phyloP scores from a whole-genome alignment of 2,797 vertebrate genomes.

The Coranthus polyacanthus region DNA sequence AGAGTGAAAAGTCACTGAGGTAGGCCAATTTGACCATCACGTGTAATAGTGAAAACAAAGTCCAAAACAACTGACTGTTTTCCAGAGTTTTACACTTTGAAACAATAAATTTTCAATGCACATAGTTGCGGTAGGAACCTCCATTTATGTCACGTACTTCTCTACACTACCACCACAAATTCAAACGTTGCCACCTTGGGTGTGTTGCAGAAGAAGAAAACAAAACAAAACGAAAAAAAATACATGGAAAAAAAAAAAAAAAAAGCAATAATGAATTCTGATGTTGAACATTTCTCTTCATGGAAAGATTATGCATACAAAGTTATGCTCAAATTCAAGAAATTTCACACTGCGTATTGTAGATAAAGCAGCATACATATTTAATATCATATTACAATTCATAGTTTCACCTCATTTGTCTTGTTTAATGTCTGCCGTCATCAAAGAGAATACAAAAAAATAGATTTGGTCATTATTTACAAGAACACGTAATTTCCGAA shows the following conservation, averaged over 20 bases:
- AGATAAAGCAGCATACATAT: slow-evolving; percentile 87
- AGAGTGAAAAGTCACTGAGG: slow-evolving; percentile 84
- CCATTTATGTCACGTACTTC: slow-evolving; percentile 61
- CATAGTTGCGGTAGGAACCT: slow-evolving; percentile 61
- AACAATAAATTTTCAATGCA: slow-evolving; percentile 71
- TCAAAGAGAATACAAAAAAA: slow-evolving; percentile 90
- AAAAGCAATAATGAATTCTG: slow-evolving; percentile 58
- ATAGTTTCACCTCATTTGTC: slow-evolving; percentile 86
- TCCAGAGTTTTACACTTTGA: slow-evolving; percentile 72
- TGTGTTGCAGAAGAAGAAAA: slow-evolving; percentile 52
- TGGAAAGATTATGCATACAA: slow-evolving; percentile 80
- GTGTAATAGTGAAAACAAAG: slow-evolving; percentile 82
- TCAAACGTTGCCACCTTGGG: slow-evolving; percentile 67
- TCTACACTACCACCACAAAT: slow-evolving; percentile 73
- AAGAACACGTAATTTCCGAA: slow-evolving; percentile 90
- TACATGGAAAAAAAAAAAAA: slow-evolving; percentile 35
- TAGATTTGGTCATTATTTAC: slow-evolving; percentile 96
- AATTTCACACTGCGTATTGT: slow-evolving; percentile 76
- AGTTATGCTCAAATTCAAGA: slow-evolving; percentile 79
- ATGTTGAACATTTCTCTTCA: slow-evolving; percentile 64
- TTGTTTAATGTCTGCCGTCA: slow-evolving; percentile 90
- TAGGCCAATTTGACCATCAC: slow-evolving; percentile 85
- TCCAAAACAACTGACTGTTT: slow-evolving; percentile 80
- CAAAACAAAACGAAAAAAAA: slow-evolving; percentile 60
- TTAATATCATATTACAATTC: slow-evolving; percentile 90